Evolutionary conservation across 2,888 invertebrate species (phyloP), one percentile per base, ranked within the genome.

Genomic region (Drosophila infuscata): DNA sequence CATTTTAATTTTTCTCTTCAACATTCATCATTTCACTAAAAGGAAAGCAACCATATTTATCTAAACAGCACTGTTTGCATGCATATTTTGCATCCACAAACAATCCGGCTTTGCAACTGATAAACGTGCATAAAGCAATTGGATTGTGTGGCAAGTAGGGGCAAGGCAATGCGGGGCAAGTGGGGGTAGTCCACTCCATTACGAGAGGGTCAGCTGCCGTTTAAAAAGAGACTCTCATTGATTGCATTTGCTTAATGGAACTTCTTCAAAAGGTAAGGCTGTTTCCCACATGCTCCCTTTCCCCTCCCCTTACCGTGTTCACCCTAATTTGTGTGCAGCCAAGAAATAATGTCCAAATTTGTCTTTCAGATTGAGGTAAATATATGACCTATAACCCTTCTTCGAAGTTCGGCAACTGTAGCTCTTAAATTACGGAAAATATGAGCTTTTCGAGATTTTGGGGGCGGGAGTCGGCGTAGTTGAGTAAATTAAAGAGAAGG

Each of bases 171-270:
- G 0, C 17, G 3, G 38, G 17, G 12, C n/a, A 54, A 15, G 9
- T 36, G 7, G 25, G 11, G 25, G 29, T 29, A 17, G 29, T 15
- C 3, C 9, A 54, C n/a, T 51, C 12, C 46, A 36, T n/a, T 3
- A 7, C 33, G 35, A 52, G 32, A 52, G 33, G 79, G 76, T 76
- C 79, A 74, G 49, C 62, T 54, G 68, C 59, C 59, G 48, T 56
- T 46, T 56, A 57, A 54, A 29, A 25, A 65, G 17, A 51, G 58
- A 20, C 79, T 56, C 30, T 52, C 41, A 52, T 51, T 76, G 61
- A 78, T 76, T 76, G 52, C 48, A 49, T 60, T 74, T 60, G 41
- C 56, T 30, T 48, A 63, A 70, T 70, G 56, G 35, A 1, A 29
- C 46, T 53, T 38, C n/a, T n/a, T n/a, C 29, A 59, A 35, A n/a